Evolutionary conservation across 2,113 vertebrate genomes (phyloP), one percentile per base, ranked within the genome.

Genomic region (Mirounga angustirostris): DNA sequence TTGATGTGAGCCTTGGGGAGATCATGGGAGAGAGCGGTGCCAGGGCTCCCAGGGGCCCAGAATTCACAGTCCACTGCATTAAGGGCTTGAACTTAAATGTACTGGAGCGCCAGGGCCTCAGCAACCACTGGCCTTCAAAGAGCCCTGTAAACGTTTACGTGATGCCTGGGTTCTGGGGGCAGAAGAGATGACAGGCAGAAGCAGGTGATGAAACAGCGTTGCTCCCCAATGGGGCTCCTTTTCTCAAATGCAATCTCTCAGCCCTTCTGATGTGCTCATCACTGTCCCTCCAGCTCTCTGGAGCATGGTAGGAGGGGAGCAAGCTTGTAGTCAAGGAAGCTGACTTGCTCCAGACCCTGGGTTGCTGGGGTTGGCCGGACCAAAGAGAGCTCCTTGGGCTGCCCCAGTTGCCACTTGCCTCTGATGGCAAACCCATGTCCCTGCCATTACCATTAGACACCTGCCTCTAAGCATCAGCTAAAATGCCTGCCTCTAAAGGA

Each of bases 41-140:
- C 59, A 80, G 7, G 13, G 15, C 11, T 76, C 54, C 52, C 22
- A 24, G 56, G 8, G 33, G 21, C 15, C 50, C 67, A 65, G 33
- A 92, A 84, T 59, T 54, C 46, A 52, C 10, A 73, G 43, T 16
- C 6, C 12, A 54, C 22, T 33, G 40, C 74, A 83, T 74, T 79
- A 78, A 96, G 56, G 22, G 46, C 50, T 76, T 81, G 22, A 83
- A 83, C n/a, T 21, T 50, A 30, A 63, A 33, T 46, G 5, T n/a
- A 33, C 26, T 69, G 33, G 56, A 87, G 8, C 50, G 24, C 52
- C 46, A 8, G 4, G 43, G 50, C 30, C 82, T 36, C 10, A 82
- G n/a, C 19, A 46, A 91, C 56, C 83, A 79, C 78, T 81, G 54
- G 21, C 59, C 59, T 93, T 82, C 94, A 67, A 76, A 88, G 76